Evolutionary conservation across 2,888 invertebrate species (phyloP), one percentile per base, ranked within the genome.

Genomic region (Trisateles emortualis): DNA sequence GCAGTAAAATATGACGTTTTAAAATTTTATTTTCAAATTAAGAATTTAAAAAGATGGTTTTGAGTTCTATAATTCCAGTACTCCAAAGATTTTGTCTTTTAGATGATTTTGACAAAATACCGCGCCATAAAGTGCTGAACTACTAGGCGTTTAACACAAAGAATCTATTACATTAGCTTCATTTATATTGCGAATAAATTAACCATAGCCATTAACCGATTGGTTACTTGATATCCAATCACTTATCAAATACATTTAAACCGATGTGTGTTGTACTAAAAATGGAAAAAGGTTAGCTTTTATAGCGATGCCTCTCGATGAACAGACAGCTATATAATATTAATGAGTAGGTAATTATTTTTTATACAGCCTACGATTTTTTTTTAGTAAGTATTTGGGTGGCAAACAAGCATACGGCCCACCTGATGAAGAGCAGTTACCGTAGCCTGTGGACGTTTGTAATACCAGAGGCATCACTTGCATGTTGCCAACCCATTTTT

Each of bases 141-240:
- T n/a, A 30, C 19, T 8, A 3, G 4, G 32, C 13, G 9, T 8
- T 14, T 16, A 29, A n/a, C 1, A 16, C 0, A 13, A 43, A 14
- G 10, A 35, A 44, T 35, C 11, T 14, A 44, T 36, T 36, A 41
- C 16, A 38, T 47, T 24, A 43, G 48, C 46, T 57, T 50, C 43
- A 41, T 64, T 59, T 49, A 52, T 55, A 41, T 57, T 52, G 44
- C 51, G 54, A 66, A 69, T 69, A 70, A 69, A 75, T 70, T 73
- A 68, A 64, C 51, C 39, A 49, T 60, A 52, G 52, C 70, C 71
- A 64, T 71, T 76, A 72, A 60, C 45, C 50, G 64, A 73, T 65
- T 76, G 65, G 60, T 41, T 59, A 60, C 63, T 52, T 53, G 57
- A 67, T 59, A 55, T 41, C 50, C 63, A 64, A 74, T 59, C 52